Evolutionary conservation across 1,140 invertebrate genomes (phyloP).

Genomic region (Metopolophium dirhodum): DNA sequence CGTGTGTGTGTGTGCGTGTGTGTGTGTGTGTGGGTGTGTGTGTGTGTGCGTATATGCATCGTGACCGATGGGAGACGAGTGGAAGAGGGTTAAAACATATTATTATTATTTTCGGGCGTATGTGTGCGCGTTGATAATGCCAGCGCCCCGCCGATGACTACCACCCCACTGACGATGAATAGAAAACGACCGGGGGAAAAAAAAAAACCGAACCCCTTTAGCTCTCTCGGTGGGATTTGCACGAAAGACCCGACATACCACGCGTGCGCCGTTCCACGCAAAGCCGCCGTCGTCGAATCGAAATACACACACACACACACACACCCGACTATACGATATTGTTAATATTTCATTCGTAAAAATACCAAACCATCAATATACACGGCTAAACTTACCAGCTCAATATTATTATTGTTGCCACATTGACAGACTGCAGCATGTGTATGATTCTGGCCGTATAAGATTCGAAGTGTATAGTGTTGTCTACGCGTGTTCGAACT

Average conservation of each 20-base stretch:
- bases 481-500: no score
- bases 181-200: background rate
- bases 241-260: background rate
- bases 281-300: background rate
- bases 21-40: background rate
- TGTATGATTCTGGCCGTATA: background rate
- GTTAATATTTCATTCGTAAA: background rate
- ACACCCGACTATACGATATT: background rate
- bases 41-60: background rate
- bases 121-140: constrained; percentile 27
- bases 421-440: background rate
- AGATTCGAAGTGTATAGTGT: background rate
- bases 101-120: constrained; percentile 38
- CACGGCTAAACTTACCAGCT: background rate
- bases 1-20: background rate
- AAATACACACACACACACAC: background rate
- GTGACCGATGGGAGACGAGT: background rate
- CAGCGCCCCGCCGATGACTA: background rate
- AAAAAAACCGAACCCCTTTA: constrained; percentile 24
- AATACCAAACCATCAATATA: background rate
- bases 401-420: background rate
- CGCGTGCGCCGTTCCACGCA: background rate
- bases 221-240: background rate
- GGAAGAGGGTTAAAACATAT: constrained; percentile 3
- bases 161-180: constrained; percentile 27